These are phyloP conservation scores for Trilocha varians DNA, from an alignment of 2,888 invertebrate genomes.

Conservation along the genomic window DNA sequence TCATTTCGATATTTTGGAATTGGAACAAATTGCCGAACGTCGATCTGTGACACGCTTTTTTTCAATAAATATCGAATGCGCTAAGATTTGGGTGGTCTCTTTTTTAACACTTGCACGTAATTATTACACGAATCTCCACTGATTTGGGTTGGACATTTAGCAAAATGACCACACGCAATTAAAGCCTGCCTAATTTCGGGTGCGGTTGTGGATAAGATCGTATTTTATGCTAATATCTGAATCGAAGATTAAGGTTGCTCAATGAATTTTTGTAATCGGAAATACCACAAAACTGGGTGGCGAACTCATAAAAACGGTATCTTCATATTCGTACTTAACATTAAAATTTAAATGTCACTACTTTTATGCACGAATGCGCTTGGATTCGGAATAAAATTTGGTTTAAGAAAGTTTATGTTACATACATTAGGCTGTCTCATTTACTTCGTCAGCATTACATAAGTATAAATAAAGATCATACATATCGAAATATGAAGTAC, in stretches of 20 bases:
- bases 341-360: no score
- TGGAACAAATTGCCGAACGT: not conserved
- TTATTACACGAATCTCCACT: not conserved
- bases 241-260: slow-evolving; percentile 33
- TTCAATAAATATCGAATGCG: not conserved
- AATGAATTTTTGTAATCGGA: slow-evolving; percentile 55
- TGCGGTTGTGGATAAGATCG: slow-evolving; percentile 47
- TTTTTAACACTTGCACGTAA: not conserved
- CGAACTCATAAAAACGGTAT: slow-evolving; percentile 8
- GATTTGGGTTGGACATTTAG: not conserved
- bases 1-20: not conserved
- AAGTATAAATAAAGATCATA: no score
- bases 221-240: slow-evolving; percentile 55
- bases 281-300: slow-evolving; percentile 45
- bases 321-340: no score
- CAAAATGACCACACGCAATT: slow-evolving; percentile 35
- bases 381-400: no score
- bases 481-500: no score
- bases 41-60: not conserved
- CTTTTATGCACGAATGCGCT: no score
- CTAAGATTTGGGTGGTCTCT: not conserved
- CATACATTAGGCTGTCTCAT: no score
- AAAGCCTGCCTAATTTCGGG: slow-evolving; percentile 48
- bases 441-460: no score
- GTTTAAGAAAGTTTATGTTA: no score